Conservation (phyloP, 1,140 invertebrate genomes). For the Acyrthosiphon pisum region DNA sequence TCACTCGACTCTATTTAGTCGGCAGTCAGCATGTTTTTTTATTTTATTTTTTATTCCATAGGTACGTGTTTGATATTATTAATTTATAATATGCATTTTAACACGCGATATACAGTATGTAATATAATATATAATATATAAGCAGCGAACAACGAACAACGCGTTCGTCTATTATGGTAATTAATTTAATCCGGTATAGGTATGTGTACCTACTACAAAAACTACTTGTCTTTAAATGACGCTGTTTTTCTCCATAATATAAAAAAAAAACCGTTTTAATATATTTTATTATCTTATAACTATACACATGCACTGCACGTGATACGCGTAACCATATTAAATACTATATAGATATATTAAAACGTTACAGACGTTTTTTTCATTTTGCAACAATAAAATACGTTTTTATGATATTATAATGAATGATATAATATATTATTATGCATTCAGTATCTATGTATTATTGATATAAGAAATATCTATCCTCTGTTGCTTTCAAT, state of each 20-base stretch:
- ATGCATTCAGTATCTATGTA: neutral
- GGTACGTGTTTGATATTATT: neutral
- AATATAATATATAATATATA: neutral
- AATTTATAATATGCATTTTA: neutral
- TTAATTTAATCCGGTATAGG: neutral
- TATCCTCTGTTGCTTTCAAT: neutral
- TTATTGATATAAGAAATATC: neutral
- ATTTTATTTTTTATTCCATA: neutral
- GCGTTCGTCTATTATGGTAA: slow-evolving; percentile 10
- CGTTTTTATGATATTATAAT: neutral
- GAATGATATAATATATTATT: neutral
- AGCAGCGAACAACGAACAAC: neutral
- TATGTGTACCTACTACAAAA: neutral
- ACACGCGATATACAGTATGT: neutral
- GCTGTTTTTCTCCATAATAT: neutral
- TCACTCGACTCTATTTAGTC: neutral
- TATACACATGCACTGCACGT: neutral
- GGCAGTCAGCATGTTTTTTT: neutral
- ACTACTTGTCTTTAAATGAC: slow-evolving; percentile 5
- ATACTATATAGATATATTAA: neutral
- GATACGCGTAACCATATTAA: neutral
- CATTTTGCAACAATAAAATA: neutral
- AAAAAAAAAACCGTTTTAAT: neutral
- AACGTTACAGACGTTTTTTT: neutral
- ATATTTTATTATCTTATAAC: slow-evolving; percentile 8